Base-by-base conservation (phyloP, 2,888 invertebrate genomes). In the Cylloceria caligata region DNA sequence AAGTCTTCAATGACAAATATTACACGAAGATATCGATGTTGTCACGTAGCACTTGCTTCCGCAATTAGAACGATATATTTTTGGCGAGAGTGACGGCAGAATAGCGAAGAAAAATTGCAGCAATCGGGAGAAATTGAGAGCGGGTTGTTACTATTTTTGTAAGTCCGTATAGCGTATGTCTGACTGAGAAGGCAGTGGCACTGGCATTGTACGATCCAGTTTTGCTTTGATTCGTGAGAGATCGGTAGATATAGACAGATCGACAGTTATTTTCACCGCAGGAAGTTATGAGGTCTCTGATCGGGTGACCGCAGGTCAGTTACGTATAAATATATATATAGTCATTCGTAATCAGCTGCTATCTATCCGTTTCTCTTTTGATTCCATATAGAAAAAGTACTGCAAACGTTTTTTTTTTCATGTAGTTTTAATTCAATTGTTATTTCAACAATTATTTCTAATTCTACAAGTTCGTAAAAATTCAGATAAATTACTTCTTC, bases 121-220 rank as follows among this genome's bases (percentile, higher is more conserved):
- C 86, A 85, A 87, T 87, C 81, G 69, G 27, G 72, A 68, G 68
- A 83, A 87, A 89, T 87, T 81, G 83, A 77, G 85, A 87, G 71
- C 85, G 80, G 39, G 47, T 47, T 69, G 81, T 65, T 76, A 85
- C 87, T 89, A 89, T 88, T 88, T 88, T 88, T 69, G 84, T 80
- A 49, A 74, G 76, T 71, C 77, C 65, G 42, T 55, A 55, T 73
- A 81, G 30, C 52, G 34, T 49, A 60, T 67, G 64, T 13, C 27
- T 64, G 60, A 62, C 47, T 55, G 67, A 42, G 30, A 11, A 71
- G 60, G 68, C 55, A 47, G 39, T 13, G 36, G 24, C 68, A 80
- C 55, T 65, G 69, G 83, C 78, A 88, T 87, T 87, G 85, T 73
- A 72, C 81, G 86, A 83, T 86, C 83, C 84, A 84, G 85, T 86